phyloP scores from a whole-genome alignment of 2,797 vertebrate species.

The Sebastes flavidus region DNA sequence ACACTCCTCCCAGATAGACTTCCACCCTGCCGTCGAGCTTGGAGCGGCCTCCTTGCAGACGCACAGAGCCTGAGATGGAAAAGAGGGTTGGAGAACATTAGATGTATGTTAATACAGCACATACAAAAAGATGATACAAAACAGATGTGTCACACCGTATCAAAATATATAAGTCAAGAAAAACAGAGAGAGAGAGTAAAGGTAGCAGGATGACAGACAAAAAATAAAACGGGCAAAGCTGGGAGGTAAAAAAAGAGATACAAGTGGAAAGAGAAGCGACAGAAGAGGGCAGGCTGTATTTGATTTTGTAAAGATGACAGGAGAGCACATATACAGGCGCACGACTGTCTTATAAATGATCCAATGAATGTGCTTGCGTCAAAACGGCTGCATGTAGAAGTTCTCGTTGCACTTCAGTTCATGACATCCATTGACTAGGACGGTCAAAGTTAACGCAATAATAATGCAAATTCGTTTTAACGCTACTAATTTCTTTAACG shows the following conservation, averaged over 20 bases:
- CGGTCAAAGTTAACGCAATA: too few species aligned
- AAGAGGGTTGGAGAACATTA: neutral
- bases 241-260: neutral
- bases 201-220: neutral
- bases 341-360: neutral
- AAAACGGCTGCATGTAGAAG: neutral
- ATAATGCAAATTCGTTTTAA: too few species aligned
- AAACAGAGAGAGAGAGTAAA: neutral
- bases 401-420: neutral
- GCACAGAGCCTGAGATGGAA: conserved; percentile 82
- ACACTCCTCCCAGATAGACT: conserved; percentile 85
- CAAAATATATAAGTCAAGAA: neutral
- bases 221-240: neutral
- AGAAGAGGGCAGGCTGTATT: neutral
- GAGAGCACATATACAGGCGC: neutral
- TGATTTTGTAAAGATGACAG: neutral
- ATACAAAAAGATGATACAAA: neutral
- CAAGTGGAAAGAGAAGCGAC: neutral
- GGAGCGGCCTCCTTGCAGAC: conserved; percentile 86
- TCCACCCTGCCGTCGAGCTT: conserved; percentile 90
- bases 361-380: neutral
- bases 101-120: neutral
- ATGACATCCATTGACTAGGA: neutral
- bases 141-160: neutral
- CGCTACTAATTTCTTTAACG: too few species aligned